phyloP scores from a whole-genome alignment of 2,888 invertebrate genomes.

The Biston stratarius region DNA sequence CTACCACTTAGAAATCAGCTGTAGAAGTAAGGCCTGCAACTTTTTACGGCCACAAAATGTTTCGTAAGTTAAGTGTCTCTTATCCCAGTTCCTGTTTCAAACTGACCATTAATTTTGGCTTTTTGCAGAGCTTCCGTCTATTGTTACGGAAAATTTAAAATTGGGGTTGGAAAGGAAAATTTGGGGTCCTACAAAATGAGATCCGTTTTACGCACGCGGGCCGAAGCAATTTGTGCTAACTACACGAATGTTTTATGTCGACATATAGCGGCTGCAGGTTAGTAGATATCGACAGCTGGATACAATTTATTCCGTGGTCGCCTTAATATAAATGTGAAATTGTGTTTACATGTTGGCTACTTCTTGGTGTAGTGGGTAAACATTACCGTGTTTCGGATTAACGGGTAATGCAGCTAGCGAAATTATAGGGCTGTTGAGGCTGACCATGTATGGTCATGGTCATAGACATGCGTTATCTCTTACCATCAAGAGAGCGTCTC shows the following conservation, averaged over 20 bases:
- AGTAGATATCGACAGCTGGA: not conserved
- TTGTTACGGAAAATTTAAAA: conserved; percentile 27
- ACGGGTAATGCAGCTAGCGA: no score
- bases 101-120: conserved; percentile 31
- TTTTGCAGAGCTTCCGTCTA: conserved; percentile 21
- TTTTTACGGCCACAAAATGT: conserved; percentile 33
- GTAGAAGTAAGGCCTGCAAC: conserved; percentile 16
- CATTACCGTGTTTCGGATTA: no score
- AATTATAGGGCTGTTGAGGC: no score
- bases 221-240: conserved; percentile 3
- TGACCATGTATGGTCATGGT: no score
- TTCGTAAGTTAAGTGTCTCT: conserved; percentile 27
- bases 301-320: not conserved
- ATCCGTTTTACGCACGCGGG: conserved; percentile 14
- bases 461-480: no score
- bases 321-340: no score
- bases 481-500: no score
- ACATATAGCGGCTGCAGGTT: not conserved
- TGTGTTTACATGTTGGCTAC: no score
- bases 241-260: not conserved
- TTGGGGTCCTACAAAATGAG: conserved; percentile 7
- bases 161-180: conserved; percentile 16
- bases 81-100: conserved; percentile 34
- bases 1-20: conserved; percentile 19
- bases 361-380: no score